Evolutionary conservation across 1,140 invertebrate genomes (phyloP), one percentile per base, ranked within the genome.

Genomic region (Cherax destructor): DNA sequence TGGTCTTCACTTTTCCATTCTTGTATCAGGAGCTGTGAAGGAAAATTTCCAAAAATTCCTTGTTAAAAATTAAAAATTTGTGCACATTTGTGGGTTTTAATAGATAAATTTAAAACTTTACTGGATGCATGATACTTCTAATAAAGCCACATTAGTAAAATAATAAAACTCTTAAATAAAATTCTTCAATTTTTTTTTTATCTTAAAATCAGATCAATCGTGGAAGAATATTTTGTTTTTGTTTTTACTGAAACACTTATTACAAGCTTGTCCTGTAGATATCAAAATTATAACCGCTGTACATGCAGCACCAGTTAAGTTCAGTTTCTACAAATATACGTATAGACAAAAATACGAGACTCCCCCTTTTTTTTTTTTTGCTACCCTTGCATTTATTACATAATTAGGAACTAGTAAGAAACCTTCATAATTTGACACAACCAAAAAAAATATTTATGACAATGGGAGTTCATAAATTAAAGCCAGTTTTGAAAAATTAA

Each of bases 331-430:
- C n/a, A 74, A 56, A 56, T 56, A 56, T 56, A n/a, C n/a, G n/a
- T n/a, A 56, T 56, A 13, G 52, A 30, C 24, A 74, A 74, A 41
- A 74, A 74, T 74, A 7, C 30, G 24, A 30, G 24, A 74, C 69
- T 74, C 69, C 69, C 69, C 30, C 1, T 69, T 13, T 21, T 6
- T 18, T 9, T 59, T 59, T 59, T 65, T 65, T 7, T 56, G 52
- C 52, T 56, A 56, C 9, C 13, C 13, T 56, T 13, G 13, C 13
- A 56, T 56, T 10, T 21, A 65, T 65, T 18, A 65, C 9, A 59
- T 59, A 74, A 30, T 74, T 74, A 74, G 69, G 69, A 74, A 74
- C 69, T 74, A n/a, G 69, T 30, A 74, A 74, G 69, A n/a, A 69
- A 69, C 65, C 65, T 18, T 21, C 21, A 21, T 41, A 69, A 74